phyloP scores from a whole-genome alignment of 2,888 invertebrate species.

The Eristalis tenax region DNA sequence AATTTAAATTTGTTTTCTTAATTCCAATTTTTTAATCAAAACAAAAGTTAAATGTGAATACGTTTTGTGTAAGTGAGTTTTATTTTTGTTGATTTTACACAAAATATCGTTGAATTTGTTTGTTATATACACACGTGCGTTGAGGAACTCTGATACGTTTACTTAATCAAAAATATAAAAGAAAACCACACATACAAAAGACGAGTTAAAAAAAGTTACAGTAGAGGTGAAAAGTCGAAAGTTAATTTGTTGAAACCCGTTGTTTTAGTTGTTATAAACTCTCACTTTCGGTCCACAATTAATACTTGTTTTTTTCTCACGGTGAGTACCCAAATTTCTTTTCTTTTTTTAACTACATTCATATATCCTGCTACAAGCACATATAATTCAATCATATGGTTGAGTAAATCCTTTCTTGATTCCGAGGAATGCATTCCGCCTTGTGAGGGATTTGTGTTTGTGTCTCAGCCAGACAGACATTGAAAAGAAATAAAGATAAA shows the following conservation, averaged over 20 bases:
- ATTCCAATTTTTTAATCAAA: constrained; percentile 66
- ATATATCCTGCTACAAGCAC: neutral
- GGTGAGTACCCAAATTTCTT: constrained; percentile 44
- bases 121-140: constrained; percentile 62
- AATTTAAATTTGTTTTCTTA: constrained; percentile 52
- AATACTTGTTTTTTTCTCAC: constrained; percentile 67
- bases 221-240: constrained; percentile 44
- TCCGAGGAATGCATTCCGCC: constrained; percentile 31
- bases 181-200: constrained; percentile 1
- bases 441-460: constrained; percentile 13
- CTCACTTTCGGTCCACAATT: constrained; percentile 68
- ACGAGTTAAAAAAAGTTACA: constrained; percentile 16
- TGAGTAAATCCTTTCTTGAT: constrained; percentile 22
- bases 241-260: constrained; percentile 69
- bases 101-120: constrained; percentile 71
- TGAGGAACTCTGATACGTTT: constrained; percentile 55
- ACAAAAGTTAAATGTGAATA: constrained; percentile 64
- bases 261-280: constrained; percentile 69
- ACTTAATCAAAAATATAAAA: constrained; percentile 28
- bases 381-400: constrained; percentile 32
- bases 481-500: neutral
- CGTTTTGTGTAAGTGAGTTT: constrained; percentile 58
- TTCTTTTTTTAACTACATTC: neutral
- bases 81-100: constrained; percentile 64
- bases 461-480: neutral